Evolutionary conservation across 2,888 invertebrate genomes (phyloP).

Genomic region (Loripinus fragilis): DNA sequence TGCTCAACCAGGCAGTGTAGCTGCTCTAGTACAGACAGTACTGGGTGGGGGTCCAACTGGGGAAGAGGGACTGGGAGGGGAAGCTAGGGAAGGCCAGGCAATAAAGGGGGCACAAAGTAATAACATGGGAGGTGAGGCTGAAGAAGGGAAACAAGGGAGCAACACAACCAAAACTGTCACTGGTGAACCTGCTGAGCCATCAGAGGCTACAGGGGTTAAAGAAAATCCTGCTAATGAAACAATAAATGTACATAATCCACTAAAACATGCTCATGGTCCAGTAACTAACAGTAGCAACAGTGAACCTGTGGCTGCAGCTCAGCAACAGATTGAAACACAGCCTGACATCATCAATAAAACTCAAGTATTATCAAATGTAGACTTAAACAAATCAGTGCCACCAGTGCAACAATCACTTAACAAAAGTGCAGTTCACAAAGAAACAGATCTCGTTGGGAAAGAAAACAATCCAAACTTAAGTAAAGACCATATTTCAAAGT

Average conservation of each 20-base stretch:
- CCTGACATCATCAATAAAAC: too few species aligned
- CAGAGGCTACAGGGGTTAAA: neutral
- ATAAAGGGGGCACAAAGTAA: neutral
- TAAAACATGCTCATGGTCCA: too few species aligned
- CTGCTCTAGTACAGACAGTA: constrained; percentile 36
- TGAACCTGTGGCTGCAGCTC: too few species aligned
- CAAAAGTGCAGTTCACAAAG: constrained; percentile 13
- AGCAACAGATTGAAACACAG: too few species aligned
- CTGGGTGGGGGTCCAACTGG: constrained; percentile 15
- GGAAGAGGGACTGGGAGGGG: constrained; percentile 10
- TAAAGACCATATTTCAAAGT: constrained; percentile 38
- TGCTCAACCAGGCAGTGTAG: constrained; percentile 33
- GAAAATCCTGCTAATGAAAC: neutral
- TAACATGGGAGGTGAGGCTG: neutral
- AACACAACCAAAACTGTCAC: neutral
- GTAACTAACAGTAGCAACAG: too few species aligned
- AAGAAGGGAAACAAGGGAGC: neutral
- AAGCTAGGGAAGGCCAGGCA: neutral
- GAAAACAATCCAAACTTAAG: constrained; percentile 40
- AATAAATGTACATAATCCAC: neutral
- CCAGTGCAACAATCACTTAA: neutral
- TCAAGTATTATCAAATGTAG: neutral
- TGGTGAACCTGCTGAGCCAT: neutral
- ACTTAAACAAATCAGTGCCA: neutral
- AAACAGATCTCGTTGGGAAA: constrained; percentile 41